phyloP scores from a whole-genome alignment of 2,797 vertebrate genomes.

The Chelmon rostratus region DNA sequence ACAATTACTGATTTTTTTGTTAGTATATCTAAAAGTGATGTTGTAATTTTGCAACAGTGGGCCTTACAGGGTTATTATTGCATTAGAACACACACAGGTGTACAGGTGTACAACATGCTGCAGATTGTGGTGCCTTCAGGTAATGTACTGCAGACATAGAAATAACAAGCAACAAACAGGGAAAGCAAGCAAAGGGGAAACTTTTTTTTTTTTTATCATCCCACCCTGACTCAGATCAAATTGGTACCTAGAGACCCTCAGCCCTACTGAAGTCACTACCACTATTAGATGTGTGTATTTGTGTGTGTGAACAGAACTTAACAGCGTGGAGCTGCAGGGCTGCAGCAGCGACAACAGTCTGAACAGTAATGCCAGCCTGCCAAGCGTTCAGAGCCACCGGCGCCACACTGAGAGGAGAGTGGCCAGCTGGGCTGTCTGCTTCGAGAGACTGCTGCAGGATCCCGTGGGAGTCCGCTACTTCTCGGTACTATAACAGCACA shows the following conservation, averaged over 20 bases:
- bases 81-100: too few species aligned
- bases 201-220: too few species aligned
- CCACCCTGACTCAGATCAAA: neutral
- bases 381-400: constrained; percentile 95
- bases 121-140: constrained; percentile 15
- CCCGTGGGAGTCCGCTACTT: constrained; percentile 95
- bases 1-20: too few species aligned
- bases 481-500: constrained; percentile 86
- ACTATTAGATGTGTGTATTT: constrained; percentile 26
- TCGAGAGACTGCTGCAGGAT: constrained; percentile 97
- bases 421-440: constrained; percentile 97
- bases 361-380: constrained; percentile 98
- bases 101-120: neutral
- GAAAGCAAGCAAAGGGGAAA: neutral
- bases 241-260: neutral
- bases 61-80: too few species aligned
- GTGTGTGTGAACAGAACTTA: constrained; percentile 88
- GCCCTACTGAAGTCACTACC: neutral
- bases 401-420: constrained; percentile 93
- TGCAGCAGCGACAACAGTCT: constrained; percentile 96
- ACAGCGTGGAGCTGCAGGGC: constrained; percentile 93
- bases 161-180: neutral
- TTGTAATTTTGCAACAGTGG: too few species aligned
- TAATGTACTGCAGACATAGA: constrained; percentile 7
- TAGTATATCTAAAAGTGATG: too few species aligned